A percentile compares a stretch with the other conserved stretches of the same genome.
Evolutionary conservation across 2,888 invertebrate genomes (phyloP).

Genomic region (Ganaspis brasiliensis): DNA sequence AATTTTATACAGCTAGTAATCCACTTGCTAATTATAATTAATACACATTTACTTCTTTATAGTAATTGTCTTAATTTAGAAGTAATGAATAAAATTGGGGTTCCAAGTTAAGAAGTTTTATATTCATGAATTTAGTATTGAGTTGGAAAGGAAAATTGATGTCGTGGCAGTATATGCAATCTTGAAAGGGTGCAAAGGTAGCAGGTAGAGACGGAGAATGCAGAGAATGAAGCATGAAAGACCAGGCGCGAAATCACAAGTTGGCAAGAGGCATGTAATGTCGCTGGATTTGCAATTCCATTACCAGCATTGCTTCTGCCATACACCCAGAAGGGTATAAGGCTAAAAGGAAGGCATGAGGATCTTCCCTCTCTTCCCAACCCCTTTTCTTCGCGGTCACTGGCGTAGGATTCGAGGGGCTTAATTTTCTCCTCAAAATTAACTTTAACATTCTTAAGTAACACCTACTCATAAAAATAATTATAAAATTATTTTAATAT

Average conservation of each 20-base stretch:
- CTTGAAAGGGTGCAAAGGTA: conserved; percentile 55
- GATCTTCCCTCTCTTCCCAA: conserved; percentile 52
- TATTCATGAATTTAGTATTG: conserved; percentile 13
- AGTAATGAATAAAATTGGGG: neutral
- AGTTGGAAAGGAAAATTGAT: conserved; percentile 1
- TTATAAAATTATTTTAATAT: no score
- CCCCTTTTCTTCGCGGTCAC: conserved; percentile 47
- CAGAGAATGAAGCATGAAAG: conserved; percentile 60
- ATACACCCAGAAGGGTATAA: conserved; percentile 63
- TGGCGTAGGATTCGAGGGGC: conserved; percentile 2
- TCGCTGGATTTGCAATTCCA: conserved; percentile 79
- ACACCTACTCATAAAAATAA: no score
- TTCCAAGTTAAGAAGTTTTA: neutral
- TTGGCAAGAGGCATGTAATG: conserved; percentile 78
- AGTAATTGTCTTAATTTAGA: neutral
- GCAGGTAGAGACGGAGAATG: conserved; percentile 56
- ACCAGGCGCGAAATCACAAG: conserved; percentile 76
- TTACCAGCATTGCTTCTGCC: conserved; percentile 68
- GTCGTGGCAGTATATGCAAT: neutral
- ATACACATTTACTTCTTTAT: no score
- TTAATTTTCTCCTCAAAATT: conserved; percentile 41
- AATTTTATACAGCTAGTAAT: no score
- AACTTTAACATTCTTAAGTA: conserved; percentile 23
- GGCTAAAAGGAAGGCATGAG: conserved; percentile 64
- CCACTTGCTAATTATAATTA: no score